Conservation (phyloP, 2,113 vertebrate species). For the Pseudopodoces humilis region DNA sequence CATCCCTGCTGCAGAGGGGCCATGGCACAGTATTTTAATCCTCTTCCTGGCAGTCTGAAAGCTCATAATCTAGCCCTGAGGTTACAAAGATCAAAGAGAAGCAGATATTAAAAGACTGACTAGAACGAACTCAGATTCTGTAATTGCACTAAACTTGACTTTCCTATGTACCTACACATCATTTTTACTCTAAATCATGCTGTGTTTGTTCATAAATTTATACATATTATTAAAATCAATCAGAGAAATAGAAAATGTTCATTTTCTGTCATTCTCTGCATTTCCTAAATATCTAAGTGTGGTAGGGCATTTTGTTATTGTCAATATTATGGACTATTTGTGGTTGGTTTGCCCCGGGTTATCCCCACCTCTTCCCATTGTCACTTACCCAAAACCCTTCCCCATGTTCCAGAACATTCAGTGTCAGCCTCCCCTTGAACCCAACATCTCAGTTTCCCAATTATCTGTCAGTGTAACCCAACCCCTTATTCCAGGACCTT, state of each 20-base stretch:
- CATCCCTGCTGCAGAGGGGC: background rate
- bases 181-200: background rate
- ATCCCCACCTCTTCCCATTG: too few relatives aligned
- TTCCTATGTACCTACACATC: background rate
- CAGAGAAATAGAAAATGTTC: background rate
- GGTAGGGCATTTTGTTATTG: too few relatives aligned
- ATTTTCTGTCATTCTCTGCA: background rate
- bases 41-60: background rate
- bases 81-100: slow-evolving; percentile 33
- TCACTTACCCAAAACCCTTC: too few relatives aligned
- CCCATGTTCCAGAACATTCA: too few relatives aligned
- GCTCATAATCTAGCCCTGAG: slow-evolving; percentile 11
- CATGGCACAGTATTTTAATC: background rate
- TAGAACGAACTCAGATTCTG: background rate
- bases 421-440: too few relatives aligned
- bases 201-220: background rate
- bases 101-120: background rate
- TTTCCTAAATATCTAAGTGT: background rate
- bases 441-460: too few relatives aligned
- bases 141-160: background rate
- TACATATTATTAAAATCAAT: background rate
- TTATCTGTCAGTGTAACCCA: too few relatives aligned
- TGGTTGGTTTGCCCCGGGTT: too few relatives aligned
- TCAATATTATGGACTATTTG: too few relatives aligned
- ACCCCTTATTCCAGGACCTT: too few relatives aligned